A percentile compares a stretch with the other conserved stretches of the same genome.
Conservation (phyloP, 2,797 vertebrate species). For the Manis javanica region DNA sequence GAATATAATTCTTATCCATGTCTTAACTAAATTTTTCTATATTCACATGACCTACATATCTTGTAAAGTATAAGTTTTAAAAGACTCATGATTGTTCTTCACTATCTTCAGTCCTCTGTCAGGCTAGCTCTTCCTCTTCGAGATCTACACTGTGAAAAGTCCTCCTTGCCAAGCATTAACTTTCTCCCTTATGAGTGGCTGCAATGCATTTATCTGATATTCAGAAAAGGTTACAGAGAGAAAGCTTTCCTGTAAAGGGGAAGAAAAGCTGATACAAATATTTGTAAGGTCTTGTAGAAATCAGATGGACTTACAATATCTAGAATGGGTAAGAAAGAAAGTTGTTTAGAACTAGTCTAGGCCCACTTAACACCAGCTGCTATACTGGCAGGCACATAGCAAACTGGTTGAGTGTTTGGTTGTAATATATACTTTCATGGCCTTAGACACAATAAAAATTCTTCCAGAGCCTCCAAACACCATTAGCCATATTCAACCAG, state of each 20-base stretch:
- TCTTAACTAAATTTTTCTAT: not conserved
- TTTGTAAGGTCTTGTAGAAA: not conserved
- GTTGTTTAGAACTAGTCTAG: not conserved
- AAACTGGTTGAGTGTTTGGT: not conserved
- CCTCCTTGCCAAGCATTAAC: not conserved
- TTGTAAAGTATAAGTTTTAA: not conserved
- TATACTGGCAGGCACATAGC: not conserved
- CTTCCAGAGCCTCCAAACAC: not conserved
- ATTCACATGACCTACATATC: not conserved
- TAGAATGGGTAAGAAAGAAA: not conserved
- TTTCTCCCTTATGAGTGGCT: not conserved
- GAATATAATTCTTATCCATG: not conserved
- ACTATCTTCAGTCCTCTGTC: not conserved
- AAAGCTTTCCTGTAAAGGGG: not conserved
- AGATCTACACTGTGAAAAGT: not conserved
- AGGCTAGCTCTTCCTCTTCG: not conserved
- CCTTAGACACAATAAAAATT: not conserved
- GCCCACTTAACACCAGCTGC: not conserved
- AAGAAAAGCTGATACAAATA: not conserved
- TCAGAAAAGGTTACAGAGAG: not conserved
- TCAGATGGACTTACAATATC: not conserved
- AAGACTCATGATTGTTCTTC: not conserved
- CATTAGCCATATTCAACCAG: not conserved
- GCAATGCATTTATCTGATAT: not conserved
- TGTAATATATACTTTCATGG: not conserved